These are phyloP conservation scores for Lordiphosa clarofinis DNA, from an alignment of 1,140 invertebrate species.

Conservation along the genomic window DNA sequence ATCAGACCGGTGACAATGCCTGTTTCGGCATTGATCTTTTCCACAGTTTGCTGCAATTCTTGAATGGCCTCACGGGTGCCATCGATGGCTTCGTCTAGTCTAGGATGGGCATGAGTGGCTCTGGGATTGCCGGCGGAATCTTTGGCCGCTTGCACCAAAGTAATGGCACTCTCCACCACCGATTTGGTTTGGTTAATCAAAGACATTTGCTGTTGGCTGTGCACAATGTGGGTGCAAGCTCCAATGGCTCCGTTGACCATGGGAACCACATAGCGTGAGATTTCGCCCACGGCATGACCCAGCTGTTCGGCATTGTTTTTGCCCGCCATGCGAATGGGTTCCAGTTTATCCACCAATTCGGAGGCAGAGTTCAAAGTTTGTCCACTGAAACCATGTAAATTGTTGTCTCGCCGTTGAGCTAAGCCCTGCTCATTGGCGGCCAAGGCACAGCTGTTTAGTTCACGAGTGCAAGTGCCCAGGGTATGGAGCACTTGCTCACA, in stretches of 20 bases:
- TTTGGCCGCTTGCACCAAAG: slow-evolving; percentile 92
- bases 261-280: slow-evolving; percentile 89
- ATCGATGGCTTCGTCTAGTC: slow-evolving; percentile 91
- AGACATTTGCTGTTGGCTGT: slow-evolving; percentile 93
- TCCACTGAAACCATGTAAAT: slow-evolving; percentile 90
- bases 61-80: slow-evolving; percentile 89
- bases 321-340: slow-evolving; percentile 89
- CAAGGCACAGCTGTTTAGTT: slow-evolving; percentile 92
- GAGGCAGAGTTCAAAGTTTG: slow-evolving; percentile 87
- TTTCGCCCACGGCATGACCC: slow-evolving; percentile 91
- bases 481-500: slow-evolving; percentile 92
- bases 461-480: slow-evolving; percentile 87
- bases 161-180: slow-evolving; percentile 93
- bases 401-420: slow-evolving; percentile 86
- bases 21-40: slow-evolving; percentile 91
- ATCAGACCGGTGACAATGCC: slow-evolving; percentile 93
- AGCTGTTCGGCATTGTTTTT: slow-evolving; percentile 96
- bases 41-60: slow-evolving; percentile 90
- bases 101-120: slow-evolving; percentile 87
- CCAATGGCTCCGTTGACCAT: slow-evolving; percentile 91
- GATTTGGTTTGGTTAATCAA: slow-evolving; percentile 96
- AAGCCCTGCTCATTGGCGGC: slow-evolving; percentile 92
- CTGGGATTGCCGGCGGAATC: slow-evolving; percentile 96
- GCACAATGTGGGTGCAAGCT: slow-evolving; percentile 93
- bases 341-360: slow-evolving; percentile 89